A percentile compares a stretch with the other conserved stretches of the same genome.
Conservation (phyloP, 2,888 invertebrate genomes). For the Ypsolopha scabrella region DNA sequence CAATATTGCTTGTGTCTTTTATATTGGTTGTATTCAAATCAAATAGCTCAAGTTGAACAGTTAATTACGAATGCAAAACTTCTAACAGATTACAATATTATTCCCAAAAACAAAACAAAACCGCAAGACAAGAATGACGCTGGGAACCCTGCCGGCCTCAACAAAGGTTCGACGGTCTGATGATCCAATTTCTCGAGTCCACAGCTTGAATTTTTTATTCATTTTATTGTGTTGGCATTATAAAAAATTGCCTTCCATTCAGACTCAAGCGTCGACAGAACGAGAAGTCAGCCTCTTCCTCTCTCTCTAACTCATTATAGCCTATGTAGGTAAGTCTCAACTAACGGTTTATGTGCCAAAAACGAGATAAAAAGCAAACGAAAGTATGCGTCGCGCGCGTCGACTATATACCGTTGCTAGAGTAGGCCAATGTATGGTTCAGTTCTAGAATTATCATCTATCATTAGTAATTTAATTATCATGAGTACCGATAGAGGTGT, state of each 20-base stretch:
- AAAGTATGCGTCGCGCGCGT: constrained; percentile 31
- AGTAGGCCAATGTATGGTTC: background rate
- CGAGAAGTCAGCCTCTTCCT: constrained; percentile 26
- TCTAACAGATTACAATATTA: background rate
- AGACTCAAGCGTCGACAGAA: constrained; percentile 27
- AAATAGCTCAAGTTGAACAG: background rate
- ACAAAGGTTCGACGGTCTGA: constrained; percentile 52
- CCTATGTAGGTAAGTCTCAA: background rate
- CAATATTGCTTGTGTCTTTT: background rate
- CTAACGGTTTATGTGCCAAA: constrained; percentile 47
- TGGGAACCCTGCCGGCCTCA: background rate
- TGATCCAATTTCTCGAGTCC: constrained; percentile 55
- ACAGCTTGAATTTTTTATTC: constrained; percentile 40
- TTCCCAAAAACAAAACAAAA: background rate
- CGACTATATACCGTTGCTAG: constrained; percentile 27
- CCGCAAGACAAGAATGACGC: background rate
- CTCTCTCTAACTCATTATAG: constrained; percentile 28
- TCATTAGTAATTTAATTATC: constrained; percentile 9
- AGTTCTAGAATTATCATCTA: constrained; percentile 4
- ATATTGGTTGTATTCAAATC: background rate
- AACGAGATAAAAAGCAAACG: constrained; percentile 47
- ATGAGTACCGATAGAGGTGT: background rate
- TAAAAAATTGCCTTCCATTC: constrained; percentile 47
- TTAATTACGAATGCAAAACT: background rate
- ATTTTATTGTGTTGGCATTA: constrained; percentile 35